Evolutionary conservation across 2,888 invertebrate species (phyloP).

Genomic region (Tetanocera ferruginea): DNA sequence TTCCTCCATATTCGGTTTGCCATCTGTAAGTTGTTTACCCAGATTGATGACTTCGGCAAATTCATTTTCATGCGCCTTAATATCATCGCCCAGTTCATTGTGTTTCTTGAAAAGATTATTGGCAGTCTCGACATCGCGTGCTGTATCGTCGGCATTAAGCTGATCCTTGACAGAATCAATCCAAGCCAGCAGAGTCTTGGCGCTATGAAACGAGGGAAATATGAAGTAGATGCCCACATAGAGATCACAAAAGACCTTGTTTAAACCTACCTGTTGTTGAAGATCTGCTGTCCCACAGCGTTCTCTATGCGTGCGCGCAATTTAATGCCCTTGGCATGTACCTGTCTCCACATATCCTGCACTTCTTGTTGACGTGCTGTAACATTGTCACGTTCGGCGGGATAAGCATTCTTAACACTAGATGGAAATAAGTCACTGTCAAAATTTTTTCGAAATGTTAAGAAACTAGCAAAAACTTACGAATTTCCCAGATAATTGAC

Average conservation of each 20-base stretch:
- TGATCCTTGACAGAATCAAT: constrained; percentile 83
- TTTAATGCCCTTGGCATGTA: constrained; percentile 87
- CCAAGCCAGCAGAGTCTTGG: constrained; percentile 86
- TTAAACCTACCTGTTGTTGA: constrained; percentile 60
- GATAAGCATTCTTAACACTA: constrained; percentile 92
- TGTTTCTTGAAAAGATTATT: constrained; percentile 91
- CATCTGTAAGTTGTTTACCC: constrained; percentile 80
- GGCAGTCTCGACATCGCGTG: constrained; percentile 92
- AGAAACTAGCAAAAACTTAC: constrained; percentile 69
- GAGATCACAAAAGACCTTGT: background rate
- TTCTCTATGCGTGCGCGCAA: constrained; percentile 89
- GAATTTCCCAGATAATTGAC: constrained; percentile 89
- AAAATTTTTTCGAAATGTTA: background rate
- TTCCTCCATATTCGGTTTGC: constrained; percentile 82
- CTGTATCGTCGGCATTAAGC: constrained; percentile 82
- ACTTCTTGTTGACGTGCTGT: constrained; percentile 87
- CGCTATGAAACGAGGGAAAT: constrained; percentile 71
- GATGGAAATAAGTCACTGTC: background rate
- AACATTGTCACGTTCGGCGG: constrained; percentile 89
- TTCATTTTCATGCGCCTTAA: constrained; percentile 90
- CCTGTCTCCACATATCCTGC: constrained; percentile 88
- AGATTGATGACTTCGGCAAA: constrained; percentile 86
- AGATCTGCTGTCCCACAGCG: constrained; percentile 94
- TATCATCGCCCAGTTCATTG: constrained; percentile 90
- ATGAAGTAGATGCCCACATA: background rate